A percentile compares a stretch with the other conserved stretches of the same genome.
Conservation (phyloP, 53 echinoderm and acorn worm species). For the Pentamera pediparva region DNA sequence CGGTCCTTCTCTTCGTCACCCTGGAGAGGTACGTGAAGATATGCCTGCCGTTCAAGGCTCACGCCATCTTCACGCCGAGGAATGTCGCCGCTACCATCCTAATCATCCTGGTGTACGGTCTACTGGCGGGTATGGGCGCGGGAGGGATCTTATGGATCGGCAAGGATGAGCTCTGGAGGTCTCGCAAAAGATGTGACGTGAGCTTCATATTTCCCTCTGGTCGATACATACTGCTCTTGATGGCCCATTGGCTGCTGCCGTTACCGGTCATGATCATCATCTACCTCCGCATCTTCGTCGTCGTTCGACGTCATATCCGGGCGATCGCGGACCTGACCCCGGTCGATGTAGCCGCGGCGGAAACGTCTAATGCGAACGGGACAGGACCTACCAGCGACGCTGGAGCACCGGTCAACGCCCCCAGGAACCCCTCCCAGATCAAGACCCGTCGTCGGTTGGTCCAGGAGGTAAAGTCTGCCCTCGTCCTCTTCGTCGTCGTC, state of each 20-base stretch:
- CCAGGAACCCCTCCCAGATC: too few relatives aligned
- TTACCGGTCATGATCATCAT: conserved; percentile 19
- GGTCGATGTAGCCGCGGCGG: too few relatives aligned
- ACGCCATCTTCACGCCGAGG: background rate
- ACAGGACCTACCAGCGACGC: too few relatives aligned
- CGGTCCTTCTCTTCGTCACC: conserved; percentile 5
- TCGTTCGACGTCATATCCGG: conserved; percentile 16
- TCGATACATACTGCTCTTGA: background rate
- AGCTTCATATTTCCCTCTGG: background rate
- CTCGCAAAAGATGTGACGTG: background rate
- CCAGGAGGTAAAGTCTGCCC: too few relatives aligned
- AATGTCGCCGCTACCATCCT: background rate
- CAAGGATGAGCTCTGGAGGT: background rate
- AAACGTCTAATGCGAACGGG: too few relatives aligned
- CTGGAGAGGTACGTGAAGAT: conserved; percentile 14
- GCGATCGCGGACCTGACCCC: conserved; percentile 9
- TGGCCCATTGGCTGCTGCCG: conserved; percentile 14
- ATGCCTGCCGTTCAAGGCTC: background rate
- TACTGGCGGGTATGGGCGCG: background rate
- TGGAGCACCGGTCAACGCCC: too few relatives aligned
- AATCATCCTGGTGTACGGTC: background rate
- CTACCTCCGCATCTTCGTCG: background rate
- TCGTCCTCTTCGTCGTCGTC: too few relatives aligned
- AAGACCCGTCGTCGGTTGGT: too few relatives aligned
- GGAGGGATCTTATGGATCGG: conserved; percentile 17